phyloP scores from a whole-genome alignment of 2,888 invertebrate genomes.

The Trachelus tabidus region DNA sequence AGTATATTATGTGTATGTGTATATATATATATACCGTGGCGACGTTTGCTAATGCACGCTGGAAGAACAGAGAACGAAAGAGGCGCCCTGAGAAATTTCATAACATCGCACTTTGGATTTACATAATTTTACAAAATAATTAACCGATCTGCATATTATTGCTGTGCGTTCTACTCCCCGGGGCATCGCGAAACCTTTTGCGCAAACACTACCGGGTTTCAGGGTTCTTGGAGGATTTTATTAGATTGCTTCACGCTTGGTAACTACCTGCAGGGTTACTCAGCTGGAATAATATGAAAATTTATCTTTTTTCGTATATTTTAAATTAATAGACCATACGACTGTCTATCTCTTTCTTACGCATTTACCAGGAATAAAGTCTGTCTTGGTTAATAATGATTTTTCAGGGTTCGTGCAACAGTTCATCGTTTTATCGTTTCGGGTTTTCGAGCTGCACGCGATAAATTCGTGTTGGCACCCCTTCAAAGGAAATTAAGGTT shows the following conservation, averaged over 20 bases:
- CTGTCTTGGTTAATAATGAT: background rate
- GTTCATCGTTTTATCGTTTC: background rate
- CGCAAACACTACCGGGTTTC: constrained; percentile 14
- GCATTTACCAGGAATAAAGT: background rate
- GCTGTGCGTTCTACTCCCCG: constrained; percentile 5
- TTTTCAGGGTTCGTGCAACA: background rate
- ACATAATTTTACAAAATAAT: constrained; percentile 52
- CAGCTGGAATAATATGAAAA: background rate
- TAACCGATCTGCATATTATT: constrained; percentile 50
- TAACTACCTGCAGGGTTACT: background rate
- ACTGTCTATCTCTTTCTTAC: background rate
- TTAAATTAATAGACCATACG: background rate
- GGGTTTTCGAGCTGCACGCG: background rate
- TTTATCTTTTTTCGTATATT: background rate
- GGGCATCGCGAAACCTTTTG: constrained; percentile 10
- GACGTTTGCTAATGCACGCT: background rate
- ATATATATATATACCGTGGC: background rate
- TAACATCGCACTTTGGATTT: constrained; percentile 34
- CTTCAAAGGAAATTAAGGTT: background rate
- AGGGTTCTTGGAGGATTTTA: constrained; percentile 16
- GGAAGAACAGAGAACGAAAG: background rate
- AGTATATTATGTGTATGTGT: background rate
- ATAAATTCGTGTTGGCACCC: background rate
- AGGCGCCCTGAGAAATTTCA: constrained; percentile 26
- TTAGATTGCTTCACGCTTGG: constrained; percentile 5